Base-by-base conservation (phyloP, 2,888 invertebrate genomes). In the Hyles lineata region DNA sequence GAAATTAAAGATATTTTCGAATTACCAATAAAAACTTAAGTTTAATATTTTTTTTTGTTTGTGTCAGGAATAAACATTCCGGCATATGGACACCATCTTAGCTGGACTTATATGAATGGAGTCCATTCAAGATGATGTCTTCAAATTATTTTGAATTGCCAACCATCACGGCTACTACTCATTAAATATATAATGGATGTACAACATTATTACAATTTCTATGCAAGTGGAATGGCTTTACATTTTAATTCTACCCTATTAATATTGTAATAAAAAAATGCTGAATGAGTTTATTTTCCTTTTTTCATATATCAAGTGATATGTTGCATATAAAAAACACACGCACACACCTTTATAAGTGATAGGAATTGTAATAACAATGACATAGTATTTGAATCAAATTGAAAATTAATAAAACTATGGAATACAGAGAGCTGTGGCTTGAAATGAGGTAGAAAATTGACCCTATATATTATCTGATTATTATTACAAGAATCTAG, bases 21-120 rank as follows among this genome's bases (percentile, higher is more conserved):
- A 85, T 83, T 82, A 86, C 79, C 79, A 80, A 83, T 80, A 80
- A 82, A 81, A 79, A 85, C 72, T 81, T 82, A 80, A 79, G 72
- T 80, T 81, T 82, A 82, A 81, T 79, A 77, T 77, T 77, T 73
- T 77, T 62, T 74, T 77, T 80, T 82, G 81, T 79, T 74, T 77
- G 81, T 82, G 81, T 79, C 82, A 83, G 81, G 80, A 77, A 77
- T 80, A 76, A 74, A 77, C 70, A 74, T 76, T 63, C 62, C 63
- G 32, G 23, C 32, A 52, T 62, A 29, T 52, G 25, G 52, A 25
- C 52, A 71, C 52, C 55, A 55, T 63, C 11, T 23, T 32, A 67
- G 19, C 17, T 58, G 19, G 9, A 15, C 17, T 17, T 67, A 23
- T 23, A 25, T 2, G 23, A 23, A 23, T 17, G 8, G 17, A 67